Conservation (phyloP, 2,888 invertebrate species). For the Rutpela maculata region DNA sequence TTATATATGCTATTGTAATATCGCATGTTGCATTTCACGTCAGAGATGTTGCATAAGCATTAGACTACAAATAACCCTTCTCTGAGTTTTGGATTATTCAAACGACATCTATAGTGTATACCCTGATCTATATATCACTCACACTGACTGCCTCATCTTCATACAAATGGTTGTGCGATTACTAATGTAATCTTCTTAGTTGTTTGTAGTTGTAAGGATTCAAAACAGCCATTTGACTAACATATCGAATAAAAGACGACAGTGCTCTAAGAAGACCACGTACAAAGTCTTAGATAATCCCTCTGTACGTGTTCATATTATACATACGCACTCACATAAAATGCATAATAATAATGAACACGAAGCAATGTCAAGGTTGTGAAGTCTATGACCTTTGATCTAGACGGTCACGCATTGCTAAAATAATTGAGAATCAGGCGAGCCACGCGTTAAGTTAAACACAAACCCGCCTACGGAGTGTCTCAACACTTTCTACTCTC, state of each 20-base stretch:
- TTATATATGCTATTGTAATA: no score
- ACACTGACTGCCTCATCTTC: background rate
- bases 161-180: background rate
- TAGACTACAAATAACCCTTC: background rate
- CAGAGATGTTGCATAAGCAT: no score
- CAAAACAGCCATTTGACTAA: background rate
- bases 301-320: background rate
- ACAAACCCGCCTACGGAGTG: constrained; percentile 46
- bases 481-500: constrained; percentile 48
- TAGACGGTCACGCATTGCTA: constrained; percentile 40
- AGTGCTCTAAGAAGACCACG: background rate
- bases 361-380: constrained; percentile 52
- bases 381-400: constrained; percentile 55
- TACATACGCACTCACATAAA: background rate
- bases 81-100: background rate
- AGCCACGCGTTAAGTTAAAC: constrained; percentile 45
- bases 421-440: constrained; percentile 32
- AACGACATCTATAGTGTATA: no score
- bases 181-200: background rate
- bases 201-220: background rate
- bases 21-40: no score
- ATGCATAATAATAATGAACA: constrained; percentile 11
- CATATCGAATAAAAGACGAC: background rate
- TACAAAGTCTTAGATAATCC: constrained; percentile 1
- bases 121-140: background rate